Percentiles rank a stretch among this genome's conserved stretches.
Conservation (phyloP, 2,797 vertebrate species). For the Acestrorhynchus altus region DNA sequence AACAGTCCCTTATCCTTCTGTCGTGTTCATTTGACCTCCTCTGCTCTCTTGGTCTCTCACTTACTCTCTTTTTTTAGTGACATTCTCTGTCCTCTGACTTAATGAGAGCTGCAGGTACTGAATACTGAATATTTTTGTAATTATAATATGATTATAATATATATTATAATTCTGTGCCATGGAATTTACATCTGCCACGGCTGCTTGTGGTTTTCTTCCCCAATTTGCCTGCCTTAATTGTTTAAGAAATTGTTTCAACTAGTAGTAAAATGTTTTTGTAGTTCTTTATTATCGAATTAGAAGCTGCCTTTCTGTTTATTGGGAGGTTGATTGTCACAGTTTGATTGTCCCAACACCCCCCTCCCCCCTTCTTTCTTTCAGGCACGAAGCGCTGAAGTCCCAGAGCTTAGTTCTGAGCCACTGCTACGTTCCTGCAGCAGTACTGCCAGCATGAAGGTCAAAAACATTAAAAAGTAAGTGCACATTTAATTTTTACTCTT, state of each 20-base stretch:
- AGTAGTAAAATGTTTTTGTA: not conserved
- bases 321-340: not conserved
- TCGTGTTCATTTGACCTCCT: slow-evolving; percentile 8
- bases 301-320: not conserved
- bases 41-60: slow-evolving; percentile 23
- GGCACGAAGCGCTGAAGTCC: slow-evolving; percentile 95
- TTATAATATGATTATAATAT: no score
- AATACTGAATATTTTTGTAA: slow-evolving; percentile 18
- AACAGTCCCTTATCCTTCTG: not conserved
- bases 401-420: slow-evolving; percentile 87
- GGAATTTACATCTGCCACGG: not conserved
- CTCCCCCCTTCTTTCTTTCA: slow-evolving; percentile 63
- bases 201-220: not conserved
- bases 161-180: not conserved
- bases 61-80: slow-evolving; percentile 10
- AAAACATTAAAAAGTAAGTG: slow-evolving; percentile 96
- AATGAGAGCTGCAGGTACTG: slow-evolving; percentile 9
- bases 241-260: not conserved
- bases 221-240: not conserved
- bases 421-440: slow-evolving; percentile 89
- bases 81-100: slow-evolving; percentile 21
- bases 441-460: slow-evolving; percentile 98
- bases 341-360: not conserved
- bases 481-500: not conserved
- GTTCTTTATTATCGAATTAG: not conserved